Conservation (phyloP, 2,888 invertebrate species). For the Yponomeuta evonymella region DNA sequence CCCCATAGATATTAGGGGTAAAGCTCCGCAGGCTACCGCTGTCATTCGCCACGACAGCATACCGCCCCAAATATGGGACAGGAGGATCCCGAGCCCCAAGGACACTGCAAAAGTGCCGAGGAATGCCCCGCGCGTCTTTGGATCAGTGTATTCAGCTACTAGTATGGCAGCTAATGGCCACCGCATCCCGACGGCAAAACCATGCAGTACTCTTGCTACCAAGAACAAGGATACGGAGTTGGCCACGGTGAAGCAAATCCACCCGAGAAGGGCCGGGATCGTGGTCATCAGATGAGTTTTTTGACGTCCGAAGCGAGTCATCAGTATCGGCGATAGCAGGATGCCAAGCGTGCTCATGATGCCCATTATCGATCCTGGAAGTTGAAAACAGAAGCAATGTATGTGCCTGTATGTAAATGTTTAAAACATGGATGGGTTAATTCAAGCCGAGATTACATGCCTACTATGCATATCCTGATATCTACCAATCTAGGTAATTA, state of each 20-base stretch:
- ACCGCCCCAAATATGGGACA: constrained; percentile 79
- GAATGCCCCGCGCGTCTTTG: constrained; percentile 78
- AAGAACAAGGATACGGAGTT: constrained; percentile 60
- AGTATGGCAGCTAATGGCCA: constrained; percentile 73
- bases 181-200: constrained; percentile 71
- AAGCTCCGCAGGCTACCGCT: constrained; percentile 68
- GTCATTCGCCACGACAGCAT: constrained; percentile 77
- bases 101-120: constrained; percentile 78
- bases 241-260: constrained; percentile 59
- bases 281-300: constrained; percentile 70
- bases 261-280: constrained; percentile 67
- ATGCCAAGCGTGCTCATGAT: constrained; percentile 68
- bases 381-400: no score
- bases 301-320: constrained; percentile 77
- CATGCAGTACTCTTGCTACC: constrained; percentile 60
- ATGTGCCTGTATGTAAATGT: no score
- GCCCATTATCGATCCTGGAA: constrained; percentile 60
- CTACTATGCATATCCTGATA: no score
- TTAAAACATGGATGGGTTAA: not conserved
- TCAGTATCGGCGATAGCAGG: constrained; percentile 67
- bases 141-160: constrained; percentile 77
- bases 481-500: no score
- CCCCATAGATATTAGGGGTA: constrained; percentile 67
- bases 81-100: constrained; percentile 78
- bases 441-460: no score